Evolutionary conservation across 2,888 invertebrate species (phyloP).

Genomic region (Callyntrura sp.): DNA sequence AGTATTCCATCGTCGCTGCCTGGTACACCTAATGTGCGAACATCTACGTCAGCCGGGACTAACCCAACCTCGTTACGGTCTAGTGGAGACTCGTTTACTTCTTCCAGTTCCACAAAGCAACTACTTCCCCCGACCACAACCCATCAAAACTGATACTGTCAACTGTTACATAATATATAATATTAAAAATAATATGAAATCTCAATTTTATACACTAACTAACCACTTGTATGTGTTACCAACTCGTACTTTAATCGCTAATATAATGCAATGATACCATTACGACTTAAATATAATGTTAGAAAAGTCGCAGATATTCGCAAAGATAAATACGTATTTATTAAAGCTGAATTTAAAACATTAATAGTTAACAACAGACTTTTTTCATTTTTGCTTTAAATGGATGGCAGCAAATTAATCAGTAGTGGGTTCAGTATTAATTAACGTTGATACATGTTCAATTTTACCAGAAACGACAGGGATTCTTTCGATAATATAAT

Average conservation of each 20-base stretch:
- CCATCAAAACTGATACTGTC: conserved; percentile 73
- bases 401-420: conserved; percentile 29
- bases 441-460: too few relatives aligned
- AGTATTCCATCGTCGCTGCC: conserved; percentile 81
- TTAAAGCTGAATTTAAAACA: conserved; percentile 69
- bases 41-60: conserved; percentile 80
- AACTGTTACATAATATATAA: too few relatives aligned
- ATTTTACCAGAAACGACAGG: background rate
- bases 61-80: conserved; percentile 87
- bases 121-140: conserved; percentile 86
- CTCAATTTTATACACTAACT: conserved; percentile 66
- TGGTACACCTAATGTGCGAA: conserved; percentile 80
- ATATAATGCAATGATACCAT: conserved; percentile 57
- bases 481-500: background rate
- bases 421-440: too few relatives aligned
- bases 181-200: conserved; percentile 43
- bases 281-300: conserved; percentile 52
- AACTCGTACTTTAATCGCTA: conserved; percentile 58
- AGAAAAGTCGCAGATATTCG: conserved; percentile 69
- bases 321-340: conserved; percentile 67
- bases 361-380: conserved; percentile 39
- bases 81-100: conserved; percentile 93
- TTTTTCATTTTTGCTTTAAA: conserved; percentile 20
- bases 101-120: conserved; percentile 92
- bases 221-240: conserved; percentile 61